These are phyloP conservation scores for Amphimallon solstitiale DNA, from an alignment of 2,888 invertebrate species.

Conservation along the genomic window DNA sequence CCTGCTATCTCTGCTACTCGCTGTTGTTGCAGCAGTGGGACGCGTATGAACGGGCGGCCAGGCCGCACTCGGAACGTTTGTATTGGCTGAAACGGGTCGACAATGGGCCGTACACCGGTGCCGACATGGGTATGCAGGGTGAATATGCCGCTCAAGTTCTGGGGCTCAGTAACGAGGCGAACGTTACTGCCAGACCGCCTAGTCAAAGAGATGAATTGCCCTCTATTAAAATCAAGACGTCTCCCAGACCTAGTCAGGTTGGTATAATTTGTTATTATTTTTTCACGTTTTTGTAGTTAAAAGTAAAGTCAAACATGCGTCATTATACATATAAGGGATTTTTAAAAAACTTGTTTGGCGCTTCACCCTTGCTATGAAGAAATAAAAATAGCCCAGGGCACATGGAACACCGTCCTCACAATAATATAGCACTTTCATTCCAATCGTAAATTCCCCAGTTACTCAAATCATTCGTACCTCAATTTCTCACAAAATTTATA, in stretches of 20 bases:
- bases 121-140: slow-evolving; percentile 85
- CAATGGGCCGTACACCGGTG: slow-evolving; percentile 88
- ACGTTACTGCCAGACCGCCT: slow-evolving; percentile 50
- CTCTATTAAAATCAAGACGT: slow-evolving; percentile 51
- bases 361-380: no score
- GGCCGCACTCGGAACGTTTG: slow-evolving; percentile 86
- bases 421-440: no score
- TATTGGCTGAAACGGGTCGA: slow-evolving; percentile 94
- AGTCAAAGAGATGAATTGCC: slow-evolving; percentile 52
- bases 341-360: no score
- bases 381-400: no score
- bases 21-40: slow-evolving; percentile 93
- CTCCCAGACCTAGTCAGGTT: slow-evolving; percentile 56
- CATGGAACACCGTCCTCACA: no score
- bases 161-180: slow-evolving; percentile 65
- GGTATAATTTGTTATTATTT: slow-evolving; percentile 9
- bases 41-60: slow-evolving; percentile 81
- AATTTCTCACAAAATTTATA: no score
- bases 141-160: slow-evolving; percentile 93
- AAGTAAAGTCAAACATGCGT: no score
- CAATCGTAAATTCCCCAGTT: no score
- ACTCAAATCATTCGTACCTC: no score
- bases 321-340: no score
- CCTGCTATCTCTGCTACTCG: slow-evolving; percentile 88
- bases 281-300: not conserved